Conservation (phyloP, 2,888 invertebrate genomes). For the Portevinia maculata region DNA sequence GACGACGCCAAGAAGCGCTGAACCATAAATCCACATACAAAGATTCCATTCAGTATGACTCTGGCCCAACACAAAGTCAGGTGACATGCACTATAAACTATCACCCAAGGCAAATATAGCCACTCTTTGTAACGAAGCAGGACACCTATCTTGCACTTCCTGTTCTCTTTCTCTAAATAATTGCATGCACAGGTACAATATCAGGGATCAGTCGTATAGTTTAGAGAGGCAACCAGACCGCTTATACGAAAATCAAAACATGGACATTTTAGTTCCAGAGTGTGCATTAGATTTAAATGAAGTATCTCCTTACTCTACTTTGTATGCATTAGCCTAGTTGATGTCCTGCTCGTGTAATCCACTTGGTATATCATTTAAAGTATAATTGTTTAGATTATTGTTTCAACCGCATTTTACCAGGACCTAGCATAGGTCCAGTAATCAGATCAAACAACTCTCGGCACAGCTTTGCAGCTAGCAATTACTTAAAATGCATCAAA, state of each 20-base stretch:
- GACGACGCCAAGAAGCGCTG: slow-evolving; percentile 68
- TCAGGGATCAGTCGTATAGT: slow-evolving; percentile 46
- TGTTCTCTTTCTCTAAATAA: slow-evolving; percentile 25
- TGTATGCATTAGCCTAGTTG: slow-evolving; percentile 39
- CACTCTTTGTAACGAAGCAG: not conserved
- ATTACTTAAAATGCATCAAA: slow-evolving; percentile 68
- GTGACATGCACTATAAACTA: slow-evolving; percentile 58
- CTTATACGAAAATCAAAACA: slow-evolving; percentile 65
- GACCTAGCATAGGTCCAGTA: slow-evolving; percentile 12
- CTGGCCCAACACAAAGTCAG: slow-evolving; percentile 42
- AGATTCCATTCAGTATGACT: slow-evolving; percentile 21
- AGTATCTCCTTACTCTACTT: slow-evolving; percentile 14
- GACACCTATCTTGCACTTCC: slow-evolving; percentile 39
- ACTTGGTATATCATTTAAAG: slow-evolving; percentile 66
- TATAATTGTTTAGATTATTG: slow-evolving; percentile 71
- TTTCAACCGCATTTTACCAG: slow-evolving; percentile 48
- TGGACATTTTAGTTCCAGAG: slow-evolving; percentile 40
- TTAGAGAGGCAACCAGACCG: slow-evolving; percentile 27
- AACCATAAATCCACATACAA: slow-evolving; percentile 70
- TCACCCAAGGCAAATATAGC: slow-evolving; percentile 51
- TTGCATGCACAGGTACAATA: slow-evolving; percentile 44
- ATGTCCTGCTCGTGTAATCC: slow-evolving; percentile 60
- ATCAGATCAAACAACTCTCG: slow-evolving; percentile 51
- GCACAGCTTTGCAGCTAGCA: slow-evolving; percentile 27
- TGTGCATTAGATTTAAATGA: slow-evolving; percentile 9